A percentile compares a stretch with the other conserved stretches of the same genome.
phyloP scores from a whole-genome alignment of 2,113 vertebrate species.

The Jaculus jaculus region DNA sequence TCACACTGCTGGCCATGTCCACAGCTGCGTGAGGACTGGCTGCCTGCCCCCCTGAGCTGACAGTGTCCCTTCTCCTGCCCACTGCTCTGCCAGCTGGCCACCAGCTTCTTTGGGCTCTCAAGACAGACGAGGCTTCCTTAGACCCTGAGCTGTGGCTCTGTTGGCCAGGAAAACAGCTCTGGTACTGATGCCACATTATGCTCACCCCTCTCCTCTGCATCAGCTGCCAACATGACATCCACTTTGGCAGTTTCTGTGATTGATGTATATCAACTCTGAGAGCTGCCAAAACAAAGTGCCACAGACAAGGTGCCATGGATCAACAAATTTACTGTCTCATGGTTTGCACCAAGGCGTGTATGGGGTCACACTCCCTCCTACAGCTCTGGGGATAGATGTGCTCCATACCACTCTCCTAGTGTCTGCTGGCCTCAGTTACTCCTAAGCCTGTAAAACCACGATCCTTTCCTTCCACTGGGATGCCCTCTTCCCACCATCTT shows the following conservation, averaged over 20 bases:
- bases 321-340: not conserved
- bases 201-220: not conserved
- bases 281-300: not conserved
- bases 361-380: fast-evolving
- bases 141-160: not conserved
- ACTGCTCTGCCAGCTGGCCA: not conserved
- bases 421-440: not conserved
- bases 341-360: not conserved
- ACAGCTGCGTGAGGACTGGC: too few species aligned
- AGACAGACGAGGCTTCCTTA: not conserved
- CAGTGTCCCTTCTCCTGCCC: fast-evolving
- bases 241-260: not conserved
- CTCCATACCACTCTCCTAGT: fast-evolving
- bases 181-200: not conserved
- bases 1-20: not conserved
- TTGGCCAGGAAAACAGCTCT: not conserved
- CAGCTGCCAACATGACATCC: too few species aligned
- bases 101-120: not conserved
- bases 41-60: not conserved
- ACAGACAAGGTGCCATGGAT: not conserved
- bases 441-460: not conserved
- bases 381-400: fast-evolving
- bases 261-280: not conserved
- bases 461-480: too few species aligned
- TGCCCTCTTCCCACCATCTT: too few species aligned